Evolutionary conservation across 2,797 vertebrate genomes (phyloP).

Genomic region (Sebastes oblongus): DNA sequence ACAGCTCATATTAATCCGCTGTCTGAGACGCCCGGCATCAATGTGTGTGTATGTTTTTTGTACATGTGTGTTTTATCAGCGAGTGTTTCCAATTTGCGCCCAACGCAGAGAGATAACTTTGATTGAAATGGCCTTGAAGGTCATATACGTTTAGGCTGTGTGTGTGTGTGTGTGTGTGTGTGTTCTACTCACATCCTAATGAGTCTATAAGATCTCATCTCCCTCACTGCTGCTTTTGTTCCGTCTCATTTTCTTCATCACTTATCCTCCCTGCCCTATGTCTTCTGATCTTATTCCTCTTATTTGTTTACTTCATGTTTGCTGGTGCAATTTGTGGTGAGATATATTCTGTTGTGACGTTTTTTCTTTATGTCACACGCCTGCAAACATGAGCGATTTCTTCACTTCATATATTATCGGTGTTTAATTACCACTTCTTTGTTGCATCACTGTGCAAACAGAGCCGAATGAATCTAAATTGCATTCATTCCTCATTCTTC

Average conservation of each 20-base stretch:
- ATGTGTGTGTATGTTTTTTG: neutral
- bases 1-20: neutral
- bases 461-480: neutral
- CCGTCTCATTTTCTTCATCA: neutral
- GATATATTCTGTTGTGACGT: neutral
- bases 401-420: conserved; percentile 26
- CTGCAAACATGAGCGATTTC: neutral
- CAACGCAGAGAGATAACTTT: conserved; percentile 12
- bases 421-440: conserved; percentile 12
- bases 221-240: neutral
- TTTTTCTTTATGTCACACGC: neutral
- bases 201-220: neutral
- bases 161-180: too few relatives aligned
- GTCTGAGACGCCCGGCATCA: neutral
- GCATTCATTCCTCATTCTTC: too few relatives aligned
- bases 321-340: neutral
- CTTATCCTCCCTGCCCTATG: neutral
- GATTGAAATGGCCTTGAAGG: conserved; percentile 37
- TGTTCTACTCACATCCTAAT: neutral
- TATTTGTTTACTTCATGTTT: neutral
- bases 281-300: neutral
- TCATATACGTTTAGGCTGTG: neutral
- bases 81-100: conserved; percentile 6
- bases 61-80: neutral
- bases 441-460: neutral